These are phyloP conservation scores for Lepus timidus DNA, from an alignment of 2,113 vertebrate species.

Conservation along the genomic window DNA sequence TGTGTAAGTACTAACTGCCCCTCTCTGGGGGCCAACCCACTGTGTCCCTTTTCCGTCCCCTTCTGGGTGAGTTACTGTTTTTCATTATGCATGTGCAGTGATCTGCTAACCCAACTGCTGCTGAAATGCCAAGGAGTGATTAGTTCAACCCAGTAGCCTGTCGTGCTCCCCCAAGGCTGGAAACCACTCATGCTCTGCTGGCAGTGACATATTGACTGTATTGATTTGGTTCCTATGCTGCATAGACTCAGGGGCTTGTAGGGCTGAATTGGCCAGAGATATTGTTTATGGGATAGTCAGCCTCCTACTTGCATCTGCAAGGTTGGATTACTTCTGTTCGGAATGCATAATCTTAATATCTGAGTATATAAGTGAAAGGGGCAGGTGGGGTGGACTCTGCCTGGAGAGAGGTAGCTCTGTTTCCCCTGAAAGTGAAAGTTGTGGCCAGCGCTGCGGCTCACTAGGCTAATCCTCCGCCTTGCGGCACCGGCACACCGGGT, in stretches of 20 bases:
- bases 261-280: slow-evolving; percentile 26
- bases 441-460: too few relatives aligned
- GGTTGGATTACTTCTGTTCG: slow-evolving; percentile 47
- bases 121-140: slow-evolving; percentile 77
- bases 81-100: slow-evolving; percentile 36
- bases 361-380: not conserved
- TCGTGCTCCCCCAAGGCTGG: slow-evolving; percentile 50
- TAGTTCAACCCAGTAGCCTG: slow-evolving; percentile 54
- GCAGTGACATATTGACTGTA: slow-evolving; percentile 55
- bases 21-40: not conserved
- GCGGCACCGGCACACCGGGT: too few relatives aligned
- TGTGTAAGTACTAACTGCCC: slow-evolving; percentile 35
- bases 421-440: not conserved
- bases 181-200: not conserved
- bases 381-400: not conserved
- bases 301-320: not conserved
- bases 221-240: slow-evolving; percentile 61
- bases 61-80: not conserved
- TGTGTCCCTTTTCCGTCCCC: not conserved
- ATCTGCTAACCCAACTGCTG: slow-evolving; percentile 59
- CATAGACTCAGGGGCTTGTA: slow-evolving; percentile 11
- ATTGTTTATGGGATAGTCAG: not conserved
- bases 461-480: too few relatives aligned
- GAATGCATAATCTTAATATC: slow-evolving; percentile 13
- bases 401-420: not conserved